phyloP scores from a whole-genome alignment of 35 echinoderm and acorn worm genomes.

The Ptychodera flava region DNA sequence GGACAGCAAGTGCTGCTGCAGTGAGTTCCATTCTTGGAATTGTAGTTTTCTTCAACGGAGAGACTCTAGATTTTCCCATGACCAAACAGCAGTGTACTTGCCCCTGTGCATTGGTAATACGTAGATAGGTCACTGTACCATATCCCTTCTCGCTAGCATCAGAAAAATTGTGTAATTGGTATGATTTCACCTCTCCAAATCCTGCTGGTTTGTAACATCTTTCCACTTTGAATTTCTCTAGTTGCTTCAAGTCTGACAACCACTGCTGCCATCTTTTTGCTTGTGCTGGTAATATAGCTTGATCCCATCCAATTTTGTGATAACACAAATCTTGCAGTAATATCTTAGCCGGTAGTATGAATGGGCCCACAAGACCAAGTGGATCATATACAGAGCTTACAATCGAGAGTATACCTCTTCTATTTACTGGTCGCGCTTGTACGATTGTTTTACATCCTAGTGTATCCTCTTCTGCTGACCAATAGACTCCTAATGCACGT shows the following conservation, averaged over 20 bases:
- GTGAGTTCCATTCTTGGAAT: slow-evolving; percentile 40
- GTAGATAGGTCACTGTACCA: slow-evolving; percentile 21
- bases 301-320: slow-evolving; percentile 36
- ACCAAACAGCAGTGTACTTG: slow-evolving; percentile 40
- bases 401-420: slow-evolving; percentile 38
- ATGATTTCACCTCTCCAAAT: not conserved
- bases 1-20: slow-evolving; percentile 17
- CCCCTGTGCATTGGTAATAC: not conserved
- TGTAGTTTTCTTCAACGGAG: slow-evolving; percentile 11
- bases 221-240: not conserved
- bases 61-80: slow-evolving; percentile 9
- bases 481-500: slow-evolving; percentile 41
- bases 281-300: not conserved
- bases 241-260: not conserved
- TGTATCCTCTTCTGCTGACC: slow-evolving; percentile 28
- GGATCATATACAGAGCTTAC: slow-evolving; percentile 47
- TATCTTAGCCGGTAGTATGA: not conserved
- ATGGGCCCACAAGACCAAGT: slow-evolving; percentile 19
- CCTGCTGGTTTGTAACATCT: slow-evolving; percentile 24
- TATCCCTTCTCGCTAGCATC: slow-evolving; percentile 48
- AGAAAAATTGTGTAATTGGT: slow-evolving; percentile 28
- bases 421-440: slow-evolving; percentile 34
- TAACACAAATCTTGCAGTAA: slow-evolving; percentile 30
- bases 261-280: not conserved
- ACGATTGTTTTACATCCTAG: slow-evolving; percentile 8